phyloP scores from a whole-genome alignment of 2,888 invertebrate species.

The Steinernema carpocapsae region DNA sequence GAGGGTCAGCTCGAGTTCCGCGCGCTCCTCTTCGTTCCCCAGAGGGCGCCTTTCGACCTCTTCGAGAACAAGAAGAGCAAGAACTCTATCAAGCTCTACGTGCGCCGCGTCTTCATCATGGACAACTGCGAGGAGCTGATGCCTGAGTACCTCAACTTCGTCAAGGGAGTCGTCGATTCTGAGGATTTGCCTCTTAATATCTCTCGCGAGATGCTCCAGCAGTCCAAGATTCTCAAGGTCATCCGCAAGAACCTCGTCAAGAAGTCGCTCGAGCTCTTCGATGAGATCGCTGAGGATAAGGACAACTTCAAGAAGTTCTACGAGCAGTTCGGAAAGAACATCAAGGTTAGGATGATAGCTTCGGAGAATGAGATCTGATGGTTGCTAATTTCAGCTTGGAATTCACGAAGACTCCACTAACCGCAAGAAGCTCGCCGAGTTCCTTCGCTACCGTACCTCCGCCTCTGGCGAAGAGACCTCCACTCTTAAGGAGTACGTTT shows the following conservation, averaged over 20 bases:
- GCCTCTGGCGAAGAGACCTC: slow-evolving; percentile 79
- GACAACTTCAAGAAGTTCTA: slow-evolving; percentile 13
- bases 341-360: slow-evolving; percentile 73
- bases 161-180: slow-evolving; percentile 91
- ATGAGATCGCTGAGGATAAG: slow-evolving; percentile 92
- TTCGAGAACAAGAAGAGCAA: slow-evolving; percentile 98
- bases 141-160: slow-evolving; percentile 85
- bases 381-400: slow-evolving; percentile 94
- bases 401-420: slow-evolving; percentile 97
- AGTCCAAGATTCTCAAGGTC: slow-evolving; percentile 97
- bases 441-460: slow-evolving; percentile 85
- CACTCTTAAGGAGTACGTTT: slow-evolving; percentile 85
- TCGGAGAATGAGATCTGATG: slow-evolving; percentile 80
- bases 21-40: slow-evolving; percentile 73
- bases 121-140: slow-evolving; percentile 99
- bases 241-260: slow-evolving; percentile 98
- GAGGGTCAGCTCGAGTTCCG: slow-evolving; percentile 72
- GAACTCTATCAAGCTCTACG: slow-evolving; percentile 92
- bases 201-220: slow-evolving; percentile 98
- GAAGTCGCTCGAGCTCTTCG: slow-evolving; percentile 95
- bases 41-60: slow-evolving; percentile 84
- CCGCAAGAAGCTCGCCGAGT: slow-evolving; percentile 90
- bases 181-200: slow-evolving; percentile 98
- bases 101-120: slow-evolving; percentile 98
- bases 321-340: slow-evolving; percentile 81